Percentiles rank a stretch among this genome's conserved stretches.
These are phyloP conservation scores for Mimachlamys varia DNA, from an alignment of 2,888 invertebrate species.

Conservation along the genomic window DNA sequence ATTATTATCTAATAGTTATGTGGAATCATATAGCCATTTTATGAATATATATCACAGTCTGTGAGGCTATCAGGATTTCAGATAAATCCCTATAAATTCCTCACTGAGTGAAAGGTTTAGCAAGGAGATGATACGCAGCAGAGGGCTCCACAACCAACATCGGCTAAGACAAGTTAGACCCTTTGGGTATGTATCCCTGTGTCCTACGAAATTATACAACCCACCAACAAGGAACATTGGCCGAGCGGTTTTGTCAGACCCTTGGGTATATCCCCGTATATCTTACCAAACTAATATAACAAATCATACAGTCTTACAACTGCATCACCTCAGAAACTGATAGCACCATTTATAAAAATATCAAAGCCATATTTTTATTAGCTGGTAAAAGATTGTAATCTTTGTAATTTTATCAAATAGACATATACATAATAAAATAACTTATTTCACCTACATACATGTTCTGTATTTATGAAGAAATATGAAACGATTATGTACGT, in stretches of 20 bases:
- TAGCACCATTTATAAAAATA: not conserved
- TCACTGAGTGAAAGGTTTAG: constrained; percentile 14
- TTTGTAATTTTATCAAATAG: not conserved
- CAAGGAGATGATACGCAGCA: constrained; percentile 18
- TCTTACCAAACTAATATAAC: not conserved
- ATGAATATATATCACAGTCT: constrained; percentile 36
- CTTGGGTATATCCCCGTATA: not conserved
- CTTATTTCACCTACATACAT: not conserved
- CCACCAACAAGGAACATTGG: too few relatives aligned
- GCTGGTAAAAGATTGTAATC: constrained; percentile 21
- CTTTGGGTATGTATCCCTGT: not conserved
- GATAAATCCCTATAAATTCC: constrained; percentile 22
- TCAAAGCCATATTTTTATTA: not conserved
- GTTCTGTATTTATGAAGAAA: not conserved
- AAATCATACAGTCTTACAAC: not conserved
- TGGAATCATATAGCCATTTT: constrained; percentile 36
- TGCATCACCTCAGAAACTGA: not conserved
- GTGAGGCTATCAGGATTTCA: constrained; percentile 23
- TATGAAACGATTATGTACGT: not conserved
- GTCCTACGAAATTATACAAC: too few relatives aligned
- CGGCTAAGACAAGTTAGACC: not conserved
- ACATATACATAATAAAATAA: not conserved
- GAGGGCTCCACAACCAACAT: not conserved
- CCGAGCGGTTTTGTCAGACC: too few relatives aligned
- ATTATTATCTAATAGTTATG: constrained; percentile 42